Percentiles rank a stretch among this genome's conserved stretches.
Conservation (phyloP, 2,888 invertebrate genomes). For the Acronicta psi region DNA sequence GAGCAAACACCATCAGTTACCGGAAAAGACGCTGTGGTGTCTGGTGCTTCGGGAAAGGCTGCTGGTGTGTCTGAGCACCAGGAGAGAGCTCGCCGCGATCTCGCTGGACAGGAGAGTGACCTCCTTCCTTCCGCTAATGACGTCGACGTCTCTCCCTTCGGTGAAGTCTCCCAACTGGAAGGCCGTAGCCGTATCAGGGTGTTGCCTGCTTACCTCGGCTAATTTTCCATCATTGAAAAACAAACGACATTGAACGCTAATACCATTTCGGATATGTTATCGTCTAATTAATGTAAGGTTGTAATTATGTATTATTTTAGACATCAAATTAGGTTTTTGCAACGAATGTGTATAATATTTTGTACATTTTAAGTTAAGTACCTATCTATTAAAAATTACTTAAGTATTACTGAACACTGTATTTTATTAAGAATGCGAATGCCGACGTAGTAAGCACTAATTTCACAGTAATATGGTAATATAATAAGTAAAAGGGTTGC, state of each 20-base stretch:
- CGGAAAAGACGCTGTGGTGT: conserved; percentile 77
- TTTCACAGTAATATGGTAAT: conserved; percentile 33
- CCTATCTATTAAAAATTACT: conserved; percentile 39
- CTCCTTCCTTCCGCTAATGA: conserved; percentile 76
- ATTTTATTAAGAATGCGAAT: conserved; percentile 30
- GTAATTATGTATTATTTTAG: conserved; percentile 29
- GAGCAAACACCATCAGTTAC: conserved; percentile 84
- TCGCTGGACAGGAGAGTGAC: conserved; percentile 79
- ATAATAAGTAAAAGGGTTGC: conserved; percentile 15
- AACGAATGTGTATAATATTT: conserved; percentile 34
- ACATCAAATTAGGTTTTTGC: conserved; percentile 31
- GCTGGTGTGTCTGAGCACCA: conserved; percentile 74
- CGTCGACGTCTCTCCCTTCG: conserved; percentile 77
- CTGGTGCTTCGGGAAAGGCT: conserved; percentile 83
- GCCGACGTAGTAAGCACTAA: neutral
- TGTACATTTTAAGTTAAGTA: conserved; percentile 34
- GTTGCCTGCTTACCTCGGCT: conserved; percentile 83
- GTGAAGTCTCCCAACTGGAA: conserved; percentile 70
- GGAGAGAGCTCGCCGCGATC: conserved; percentile 71
- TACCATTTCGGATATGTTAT: conserved; percentile 20
- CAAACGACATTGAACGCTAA: conserved; percentile 7
- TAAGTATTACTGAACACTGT: conserved; percentile 15
- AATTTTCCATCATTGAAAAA: conserved; percentile 2
- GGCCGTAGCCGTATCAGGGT: conserved; percentile 81
- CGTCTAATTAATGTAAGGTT: conserved; percentile 30